Conservation (phyloP, 2,113 vertebrate species). For the Pedetes capensis region DNA sequence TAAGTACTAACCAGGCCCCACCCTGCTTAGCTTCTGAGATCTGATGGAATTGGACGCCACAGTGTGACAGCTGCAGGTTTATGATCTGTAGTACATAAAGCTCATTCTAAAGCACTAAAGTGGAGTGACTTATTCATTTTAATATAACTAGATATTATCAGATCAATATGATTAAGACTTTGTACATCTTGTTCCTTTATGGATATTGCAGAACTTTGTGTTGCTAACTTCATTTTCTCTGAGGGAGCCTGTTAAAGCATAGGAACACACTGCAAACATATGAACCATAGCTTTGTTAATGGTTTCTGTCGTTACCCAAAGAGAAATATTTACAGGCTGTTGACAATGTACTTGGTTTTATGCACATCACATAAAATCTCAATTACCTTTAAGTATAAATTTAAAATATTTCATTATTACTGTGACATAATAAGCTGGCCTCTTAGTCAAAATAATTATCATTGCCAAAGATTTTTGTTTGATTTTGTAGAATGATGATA, state of each 20-base stretch:
- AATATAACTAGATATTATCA: not conserved
- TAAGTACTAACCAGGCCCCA: too few relatives aligned
- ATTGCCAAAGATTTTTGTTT: not conserved
- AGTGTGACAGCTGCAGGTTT: too few relatives aligned
- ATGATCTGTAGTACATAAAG: not conserved
- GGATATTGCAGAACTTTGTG: not conserved
- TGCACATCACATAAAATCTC: not conserved
- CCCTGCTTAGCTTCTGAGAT: too few relatives aligned
- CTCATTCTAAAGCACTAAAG: not conserved
- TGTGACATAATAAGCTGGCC: not conserved
- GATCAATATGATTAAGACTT: not conserved
- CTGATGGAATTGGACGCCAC: too few relatives aligned
- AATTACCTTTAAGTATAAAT: not conserved
- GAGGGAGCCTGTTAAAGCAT: not conserved
- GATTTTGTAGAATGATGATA: not conserved
- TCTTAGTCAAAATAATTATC: not conserved
- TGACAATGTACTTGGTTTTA: not conserved
- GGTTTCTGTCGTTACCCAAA: not conserved
- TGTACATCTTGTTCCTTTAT: not conserved
- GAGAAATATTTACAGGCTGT: not conserved
- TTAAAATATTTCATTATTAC: not conserved
- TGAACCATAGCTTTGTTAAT: not conserved
- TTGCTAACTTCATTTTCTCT: conserved; percentile 9
- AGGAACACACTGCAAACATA: not conserved
- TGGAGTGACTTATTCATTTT: not conserved